Evolutionary conservation across 2,113 vertebrate genomes (phyloP), one percentile per base, ranked within the genome.

Genomic region (Hippoglossus stenolepis): DNA sequence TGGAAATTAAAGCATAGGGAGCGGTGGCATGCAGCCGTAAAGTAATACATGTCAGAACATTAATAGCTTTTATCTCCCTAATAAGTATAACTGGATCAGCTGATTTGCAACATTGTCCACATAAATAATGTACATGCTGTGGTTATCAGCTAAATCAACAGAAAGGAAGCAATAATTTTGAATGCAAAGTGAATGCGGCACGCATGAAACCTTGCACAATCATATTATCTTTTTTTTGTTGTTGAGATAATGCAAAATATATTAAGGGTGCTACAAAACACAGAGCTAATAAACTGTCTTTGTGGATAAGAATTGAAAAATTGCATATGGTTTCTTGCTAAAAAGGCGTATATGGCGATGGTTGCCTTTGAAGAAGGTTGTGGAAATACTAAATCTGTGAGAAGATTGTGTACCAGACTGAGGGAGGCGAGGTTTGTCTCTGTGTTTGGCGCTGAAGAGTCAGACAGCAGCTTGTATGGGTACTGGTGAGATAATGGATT

Each of bases 401-500:
- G 53, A 63, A 70, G 65, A 65, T 66, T 70, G 62, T 40, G 58
- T 23, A 54, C 5, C n/a, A 84, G 71, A 66, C 60, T 65, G 66
- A 77, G 43, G 57, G 60, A 51, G 72, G 72, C 23, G 73, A 64
- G 77, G 57, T 74, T 57, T 61, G 61, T 43, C 43, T 64, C 43
- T 64, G 75, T 65, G 70, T 82, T 72, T 76, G 73, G 76, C 87
- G 83, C 90, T 93, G 93, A 93, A 93, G 91, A 94, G 93, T 77
- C 92, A 77, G 89, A 93, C 92, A 92, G 94, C 91, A 90, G 92
- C 91, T 93, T 94, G 94, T 94, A 91, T 92, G 85, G 63, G 91
- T 93, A 57, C 79, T 79, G 82, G 89, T 92, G 62, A 94, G 94
- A 96, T 96, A 96, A 96, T 94, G 93, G 94, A 95, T 93, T 95